Percentiles rank a stretch among this genome's conserved stretches.
Evolutionary conservation across 2,888 invertebrate genomes (phyloP).

Genomic region (Megaustenia siamemsis): DNA sequence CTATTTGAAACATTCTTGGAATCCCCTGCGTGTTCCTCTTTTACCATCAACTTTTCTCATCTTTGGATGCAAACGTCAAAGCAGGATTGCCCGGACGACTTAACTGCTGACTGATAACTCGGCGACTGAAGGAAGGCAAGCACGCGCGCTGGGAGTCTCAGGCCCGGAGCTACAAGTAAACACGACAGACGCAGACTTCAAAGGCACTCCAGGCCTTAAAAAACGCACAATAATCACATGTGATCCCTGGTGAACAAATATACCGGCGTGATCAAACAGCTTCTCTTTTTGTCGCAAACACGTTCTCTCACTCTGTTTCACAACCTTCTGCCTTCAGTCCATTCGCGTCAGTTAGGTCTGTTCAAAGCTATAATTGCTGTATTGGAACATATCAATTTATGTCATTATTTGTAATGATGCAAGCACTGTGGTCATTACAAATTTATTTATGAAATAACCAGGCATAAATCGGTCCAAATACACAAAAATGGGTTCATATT

Average conservation of each 20-base stretch:
- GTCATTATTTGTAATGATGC: no score
- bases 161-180: slow-evolving; percentile 47
- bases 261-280: slow-evolving; percentile 62
- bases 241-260: slow-evolving; percentile 64
- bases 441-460: no score
- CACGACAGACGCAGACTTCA: slow-evolving; percentile 57
- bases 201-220: slow-evolving; percentile 58
- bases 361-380: no score
- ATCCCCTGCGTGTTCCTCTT: background rate
- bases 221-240: slow-evolving; percentile 65
- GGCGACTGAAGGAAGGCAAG: background rate
- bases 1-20: background rate
- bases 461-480: no score
- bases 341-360: no score
- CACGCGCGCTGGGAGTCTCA: slow-evolving; percentile 6
- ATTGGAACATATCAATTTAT: no score
- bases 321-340: background rate
- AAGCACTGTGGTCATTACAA: no score
- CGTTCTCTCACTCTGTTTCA: background rate
- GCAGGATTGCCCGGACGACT: background rate
- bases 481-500: no score
- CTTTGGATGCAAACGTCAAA: background rate
- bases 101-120: slow-evolving; percentile 39
- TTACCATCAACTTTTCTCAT: background rate
- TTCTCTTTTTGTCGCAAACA: slow-evolving; percentile 56